Base-by-base conservation (phyloP, 1,140 invertebrate genomes). In the Scaptodrosophila lebanonensis region DNA sequence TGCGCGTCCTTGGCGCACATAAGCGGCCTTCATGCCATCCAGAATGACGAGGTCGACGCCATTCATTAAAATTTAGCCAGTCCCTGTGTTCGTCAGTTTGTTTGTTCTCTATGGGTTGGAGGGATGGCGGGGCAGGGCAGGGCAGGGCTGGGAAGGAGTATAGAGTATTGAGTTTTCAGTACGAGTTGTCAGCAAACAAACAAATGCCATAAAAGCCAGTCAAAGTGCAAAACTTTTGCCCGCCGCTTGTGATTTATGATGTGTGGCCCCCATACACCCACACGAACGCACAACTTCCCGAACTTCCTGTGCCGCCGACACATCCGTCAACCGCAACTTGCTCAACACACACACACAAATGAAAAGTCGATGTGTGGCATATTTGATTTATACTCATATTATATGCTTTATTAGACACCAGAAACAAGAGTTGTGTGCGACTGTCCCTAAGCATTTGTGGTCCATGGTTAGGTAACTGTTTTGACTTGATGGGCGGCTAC, bases 321-420 rank as follows among this genome's bases (percentile, higher is more conserved):
- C 35, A 27, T 35, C 29, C 8, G 22, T 20, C 7, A 16, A 15
- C 12, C 30, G 13, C 27, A 47, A 30, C 22, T 29, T 16, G 12
- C 62, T 57, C 15, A 38, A 39, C 47, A 30, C 43, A 29, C 35
- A 33, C 48, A 59, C 13, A 36, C 76, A 75, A 60, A 57, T 69
- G 66, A 70, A 75, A 79, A 82, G 75, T 82, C 69, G 83, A 79
- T 83, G 71, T 51, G n/a, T n/a, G 47, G 53, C 66, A 64, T 56
- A 57, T 60, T 82, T 79, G 75, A 79, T 79, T 79, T 83, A 79
- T 79, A 70, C 67, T 60, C 76, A 79, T 82, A 79, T 79, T 82
- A 79, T 79, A 75, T 82, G 75, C 66, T 83, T 83, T 83, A 79
- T 83, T 79, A 79, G 60, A 53, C 71, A 75, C 52, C 38, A 72